Base-by-base conservation (phyloP, 2,888 invertebrate genomes). In the Brassicogethes aeneus region DNA sequence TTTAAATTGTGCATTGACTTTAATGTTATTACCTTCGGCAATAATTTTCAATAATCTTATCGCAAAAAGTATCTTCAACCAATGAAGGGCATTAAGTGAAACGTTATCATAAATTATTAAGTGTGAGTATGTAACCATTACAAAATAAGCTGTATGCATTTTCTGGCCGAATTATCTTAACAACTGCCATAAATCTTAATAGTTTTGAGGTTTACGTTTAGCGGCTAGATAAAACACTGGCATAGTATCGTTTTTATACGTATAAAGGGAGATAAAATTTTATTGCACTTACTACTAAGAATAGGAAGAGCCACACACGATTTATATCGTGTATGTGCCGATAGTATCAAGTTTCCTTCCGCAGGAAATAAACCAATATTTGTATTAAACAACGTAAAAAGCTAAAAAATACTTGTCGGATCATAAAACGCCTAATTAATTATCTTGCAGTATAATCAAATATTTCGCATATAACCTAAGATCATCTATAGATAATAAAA, bases 211-310 rank as follows among this genome's bases (percentile, higher is more conserved):
- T 13, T 32, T 32, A 32, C 5, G 14, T 32, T 32, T 10, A 32
- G 32, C 32, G 32, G 32, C 14, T 3, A 32, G 32, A 32, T 12
- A 32, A 32, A 13, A 8, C 14, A 13, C 3, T 32, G 12, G 3
- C 32, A 32, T 32, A 43, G 39, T 45, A 45, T 43, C 29, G 47
- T 41, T 41, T 47, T 47, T 47, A 47, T 45, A 43, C 45, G 45
- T 36, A 47, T 45, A n/a, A n/a, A n/a, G n/a, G n/a, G 40, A 47
- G 45, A 47, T 47, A 47, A 47, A 47, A 43, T 45, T 47, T 45
- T 47, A 47, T 40, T 45, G 40, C 43, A 35, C 40, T 38, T 31
- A 43, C 43, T 39, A 47, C 45, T 32, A 32, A 32, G 14, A 43
- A 33, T 40, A 40, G 43, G 39, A 43, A 43, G 39, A 37, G 36